Evolutionary conservation across 2,113 vertebrate genomes (phyloP), one percentile per base, ranked within the genome.

Genomic region (Porphyrio hochstetteri): DNA sequence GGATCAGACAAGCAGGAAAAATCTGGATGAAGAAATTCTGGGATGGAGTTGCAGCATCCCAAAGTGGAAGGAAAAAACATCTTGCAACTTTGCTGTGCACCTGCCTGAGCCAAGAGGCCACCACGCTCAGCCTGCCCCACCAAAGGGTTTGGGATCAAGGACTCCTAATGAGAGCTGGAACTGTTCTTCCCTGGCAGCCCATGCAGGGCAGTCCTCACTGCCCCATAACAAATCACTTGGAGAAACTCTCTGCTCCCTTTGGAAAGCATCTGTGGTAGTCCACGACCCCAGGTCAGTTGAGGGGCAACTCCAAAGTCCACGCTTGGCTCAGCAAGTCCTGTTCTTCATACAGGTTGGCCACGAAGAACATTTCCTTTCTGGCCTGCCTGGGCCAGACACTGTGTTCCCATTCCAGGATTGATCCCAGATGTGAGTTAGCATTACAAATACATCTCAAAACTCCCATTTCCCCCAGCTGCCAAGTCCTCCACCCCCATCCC

Each of bases 361-460:
- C 5, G 4, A 82, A 72, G 88, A 93, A 78, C 68, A 55, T 91
- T 93, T 93, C 76, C 52, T 93, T 93, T 93, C 90, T 95, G 86
- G 48, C 50, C 67, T 70, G 52, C 75, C 77, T 71, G 63, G 59
- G 42, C 64, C 93, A 95, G 84, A 92, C 71, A 46, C 9, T 11
- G 31, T 93, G 86, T 93, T 96, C 95, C 70, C 9, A 2, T 71
- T 89, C 67, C 65, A 78, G 79, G 82, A 94, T 82, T 78, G 80
- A 82, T 93, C 92, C 95, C 94, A 96, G 96, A 96, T 95, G 91
- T 96, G 91, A 88, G 75, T 88, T 96, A 92, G 50, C 85, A 69
- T 88, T 92, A 80, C 69, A 93, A 96, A 90, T 76, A 52, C 74
- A 77, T 92, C 82, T 93, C 88, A 89, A 86, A 95, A 50, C n/a